A percentile compares a stretch with the other conserved stretches of the same genome.
These are phyloP conservation scores for Molorchus minor DNA, from an alignment of 2,888 invertebrate species.

Conservation along the genomic window DNA sequence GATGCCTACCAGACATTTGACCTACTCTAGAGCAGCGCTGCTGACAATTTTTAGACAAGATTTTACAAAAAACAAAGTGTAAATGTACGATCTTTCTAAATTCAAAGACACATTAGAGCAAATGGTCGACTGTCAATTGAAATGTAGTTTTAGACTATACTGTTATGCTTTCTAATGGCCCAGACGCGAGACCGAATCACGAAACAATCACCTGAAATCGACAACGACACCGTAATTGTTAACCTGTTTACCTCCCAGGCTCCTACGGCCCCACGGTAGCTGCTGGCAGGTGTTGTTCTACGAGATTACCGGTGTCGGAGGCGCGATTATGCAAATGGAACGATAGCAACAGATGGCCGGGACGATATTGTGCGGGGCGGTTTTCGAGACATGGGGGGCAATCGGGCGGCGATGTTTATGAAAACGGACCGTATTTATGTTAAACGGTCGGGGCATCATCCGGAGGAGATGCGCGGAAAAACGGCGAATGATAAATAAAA, in stretches of 20 bases:
- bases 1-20: too few relatives aligned
- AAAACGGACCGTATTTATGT: slow-evolving; percentile 18
- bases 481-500: slow-evolving; percentile 1
- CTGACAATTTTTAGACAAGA: too few relatives aligned
- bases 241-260: slow-evolving; percentile 30
- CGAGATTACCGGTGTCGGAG: slow-evolving; percentile 42
- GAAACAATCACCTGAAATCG: neutral
- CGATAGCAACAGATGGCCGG: slow-evolving; percentile 42
- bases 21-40: too few relatives aligned
- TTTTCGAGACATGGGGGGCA: slow-evolving; percentile 6
- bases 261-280: slow-evolving; percentile 23
- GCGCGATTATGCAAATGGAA: slow-evolving; percentile 47
- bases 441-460: slow-evolving; percentile 4
- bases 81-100: too few relatives aligned
- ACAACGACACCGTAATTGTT: slow-evolving; percentile 21
- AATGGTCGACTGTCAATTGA: too few relatives aligned
- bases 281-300: slow-evolving; percentile 43
- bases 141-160: too few relatives aligned
- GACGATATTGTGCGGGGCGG: slow-evolving; percentile 19
- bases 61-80: too few relatives aligned
- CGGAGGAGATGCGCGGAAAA: slow-evolving; percentile 7
- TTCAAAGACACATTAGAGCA: too few relatives aligned
- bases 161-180: too few relatives aligned
- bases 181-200: neutral
- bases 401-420: slow-evolving; percentile 20